Percentiles rank a stretch among this genome's conserved stretches.
Conservation (phyloP, 23 tunicate genomes). For the Styela clava region DNA sequence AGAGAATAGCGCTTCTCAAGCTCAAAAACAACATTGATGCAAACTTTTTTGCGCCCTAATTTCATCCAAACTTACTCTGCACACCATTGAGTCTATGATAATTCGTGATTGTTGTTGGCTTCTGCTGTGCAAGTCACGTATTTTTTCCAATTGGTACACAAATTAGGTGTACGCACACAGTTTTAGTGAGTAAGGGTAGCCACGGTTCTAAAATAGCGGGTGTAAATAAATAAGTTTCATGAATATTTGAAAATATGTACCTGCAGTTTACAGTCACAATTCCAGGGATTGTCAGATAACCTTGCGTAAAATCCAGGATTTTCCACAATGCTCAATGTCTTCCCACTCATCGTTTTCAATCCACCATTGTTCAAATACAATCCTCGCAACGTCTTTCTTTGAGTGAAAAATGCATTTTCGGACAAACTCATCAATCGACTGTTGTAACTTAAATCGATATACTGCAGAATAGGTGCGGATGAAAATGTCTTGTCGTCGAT, state of each 20-base stretch:
- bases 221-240: not conserved
- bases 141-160: too few relatives aligned
- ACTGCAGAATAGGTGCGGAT: not conserved
- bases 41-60: too few relatives aligned
- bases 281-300: conserved; percentile 70
- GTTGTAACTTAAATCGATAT: conserved; percentile 45
- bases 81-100: too few relatives aligned
- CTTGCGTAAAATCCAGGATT: conserved; percentile 31
- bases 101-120: too few relatives aligned
- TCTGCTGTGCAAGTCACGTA: too few relatives aligned
- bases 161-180: too few relatives aligned
- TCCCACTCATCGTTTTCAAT: conserved; percentile 25
- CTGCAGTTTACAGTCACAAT: conserved; percentile 60
- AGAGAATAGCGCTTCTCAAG: too few relatives aligned
- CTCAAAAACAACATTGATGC: too few relatives aligned
- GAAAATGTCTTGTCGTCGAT: conserved; percentile 23
- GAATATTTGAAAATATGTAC: conserved; percentile 15
- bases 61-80: too few relatives aligned
- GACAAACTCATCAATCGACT: conserved; percentile 14
- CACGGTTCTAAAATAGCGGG: too few relatives aligned
- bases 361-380: conserved; percentile 41
- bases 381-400: conserved; percentile 23
- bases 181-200: too few relatives aligned
- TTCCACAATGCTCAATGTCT: conserved; percentile 19
- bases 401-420: conserved; percentile 22